Evolutionary conservation across 2,113 vertebrate species (phyloP).

Genomic region (Trichomycterus rosablanca): DNA sequence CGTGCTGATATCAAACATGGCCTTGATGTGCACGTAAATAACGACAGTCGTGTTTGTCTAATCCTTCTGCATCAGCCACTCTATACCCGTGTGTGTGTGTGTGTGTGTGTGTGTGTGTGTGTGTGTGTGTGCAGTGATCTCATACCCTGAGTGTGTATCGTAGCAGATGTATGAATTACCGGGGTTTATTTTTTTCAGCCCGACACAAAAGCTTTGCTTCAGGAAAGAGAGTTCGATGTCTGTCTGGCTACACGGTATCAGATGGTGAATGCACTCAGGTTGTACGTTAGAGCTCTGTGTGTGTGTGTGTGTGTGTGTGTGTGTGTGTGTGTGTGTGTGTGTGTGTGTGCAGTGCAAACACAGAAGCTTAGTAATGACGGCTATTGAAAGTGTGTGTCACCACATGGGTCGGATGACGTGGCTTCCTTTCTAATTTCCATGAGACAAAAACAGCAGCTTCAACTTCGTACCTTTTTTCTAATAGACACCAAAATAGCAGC

Average conservation of each 20-base stretch:
- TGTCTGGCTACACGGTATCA: no score
- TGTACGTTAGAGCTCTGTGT: background rate
- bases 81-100: no score
- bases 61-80: background rate
- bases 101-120: background rate
- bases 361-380: slow-evolving; percentile 22
- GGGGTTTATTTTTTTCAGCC: background rate
- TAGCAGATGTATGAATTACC: slow-evolving; percentile 2
- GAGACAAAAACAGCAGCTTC: background rate
- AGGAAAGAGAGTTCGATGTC: background rate
- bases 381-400: slow-evolving; percentile 33
- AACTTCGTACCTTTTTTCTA: background rate
- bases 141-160: background rate
- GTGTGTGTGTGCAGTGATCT: background rate
- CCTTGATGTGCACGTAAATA: background rate
- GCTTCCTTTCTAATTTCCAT: slow-evolving; percentile 20
- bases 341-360: slow-evolving; percentile 12
- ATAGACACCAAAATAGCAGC: background rate
- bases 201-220: background rate
- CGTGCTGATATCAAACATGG: no score
- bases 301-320: slow-evolving; percentile 1
- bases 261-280: background rate
- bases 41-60: background rate
- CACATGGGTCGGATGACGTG: slow-evolving; percentile 23
- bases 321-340: slow-evolving; percentile 15